Evolutionary conservation across 2,888 invertebrate genomes (phyloP).

Genomic region (Mylabris sibirica): DNA sequence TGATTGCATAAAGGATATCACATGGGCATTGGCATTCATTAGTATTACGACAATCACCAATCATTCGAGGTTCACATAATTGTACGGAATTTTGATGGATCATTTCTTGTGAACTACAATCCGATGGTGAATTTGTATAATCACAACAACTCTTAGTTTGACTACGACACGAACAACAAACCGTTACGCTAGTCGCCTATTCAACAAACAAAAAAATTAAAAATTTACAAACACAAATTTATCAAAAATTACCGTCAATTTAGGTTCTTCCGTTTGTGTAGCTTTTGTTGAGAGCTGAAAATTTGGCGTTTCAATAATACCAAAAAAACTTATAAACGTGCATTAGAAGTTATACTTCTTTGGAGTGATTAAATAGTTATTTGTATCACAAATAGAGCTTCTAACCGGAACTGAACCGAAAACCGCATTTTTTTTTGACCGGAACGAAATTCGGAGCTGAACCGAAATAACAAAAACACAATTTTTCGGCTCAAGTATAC

Average conservation of each 20-base stretch:
- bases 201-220: background rate
- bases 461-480: no score
- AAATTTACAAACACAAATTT: background rate
- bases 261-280: background rate
- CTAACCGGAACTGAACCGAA: no score
- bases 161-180: background rate
- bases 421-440: no score
- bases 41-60: background rate
- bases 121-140: background rate
- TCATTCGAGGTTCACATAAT: background rate
- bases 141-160: background rate
- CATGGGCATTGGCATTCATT: background rate
- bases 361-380: no score
- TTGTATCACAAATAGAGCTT: no score
- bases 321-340: no score
- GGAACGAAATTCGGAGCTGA: no score
- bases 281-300: no score
- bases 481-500: no score
- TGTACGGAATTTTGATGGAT: background rate
- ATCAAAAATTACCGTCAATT: background rate
- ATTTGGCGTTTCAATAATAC: no score
- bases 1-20: conserved; percentile 52
- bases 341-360: no score
- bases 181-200: background rate
- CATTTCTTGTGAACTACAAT: background rate